Evolutionary conservation across 2,113 vertebrate species (phyloP).

Genomic region (Xenopus laevis): DNA sequence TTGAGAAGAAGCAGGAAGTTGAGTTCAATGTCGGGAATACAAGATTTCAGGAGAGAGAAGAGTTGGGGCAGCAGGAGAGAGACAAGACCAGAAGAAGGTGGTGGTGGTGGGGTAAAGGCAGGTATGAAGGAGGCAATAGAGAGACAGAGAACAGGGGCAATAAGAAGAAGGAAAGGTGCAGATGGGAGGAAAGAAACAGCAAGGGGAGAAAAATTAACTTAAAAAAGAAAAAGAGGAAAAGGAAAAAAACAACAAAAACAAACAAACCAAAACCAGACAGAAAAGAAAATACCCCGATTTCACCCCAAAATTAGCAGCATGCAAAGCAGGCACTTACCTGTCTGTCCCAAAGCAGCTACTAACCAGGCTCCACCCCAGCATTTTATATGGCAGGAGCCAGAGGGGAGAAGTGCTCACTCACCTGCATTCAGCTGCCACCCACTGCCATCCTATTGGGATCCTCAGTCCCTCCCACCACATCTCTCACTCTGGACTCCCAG

Average conservation of each 20-base stretch:
- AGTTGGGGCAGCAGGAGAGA: background rate
- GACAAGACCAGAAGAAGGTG: background rate
- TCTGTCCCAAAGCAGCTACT: background rate
- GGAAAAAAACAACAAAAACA: slow-evolving; percentile 2
- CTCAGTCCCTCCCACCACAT: background rate
- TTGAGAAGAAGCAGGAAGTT: background rate
- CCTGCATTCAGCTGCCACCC: background rate
- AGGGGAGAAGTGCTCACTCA: background rate
- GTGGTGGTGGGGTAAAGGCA: background rate
- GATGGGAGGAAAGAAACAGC: slow-evolving; percentile 24
- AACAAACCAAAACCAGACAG: background rate
- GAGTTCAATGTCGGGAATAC: too few relatives aligned
- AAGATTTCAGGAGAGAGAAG: background rate
- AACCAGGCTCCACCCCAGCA: background rate
- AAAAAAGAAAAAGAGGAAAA: slow-evolving; percentile 26
- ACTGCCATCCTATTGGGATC: too few relatives aligned
- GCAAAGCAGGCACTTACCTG: slow-evolving; percentile 39
- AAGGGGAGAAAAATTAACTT: slow-evolving; percentile 33
- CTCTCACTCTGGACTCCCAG: background rate
- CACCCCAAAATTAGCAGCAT: slow-evolving; percentile 34
- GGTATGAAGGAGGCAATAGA: background rate
- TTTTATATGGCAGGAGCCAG: background rate
- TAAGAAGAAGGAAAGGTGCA: slow-evolving; percentile 9
- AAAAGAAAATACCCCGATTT: slow-evolving; percentile 23
- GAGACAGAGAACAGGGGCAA: background rate